Percentiles rank a stretch among this genome's conserved stretches.
phyloP scores from a whole-genome alignment of 2,113 vertebrate genomes.

The Anhinga anhinga region DNA sequence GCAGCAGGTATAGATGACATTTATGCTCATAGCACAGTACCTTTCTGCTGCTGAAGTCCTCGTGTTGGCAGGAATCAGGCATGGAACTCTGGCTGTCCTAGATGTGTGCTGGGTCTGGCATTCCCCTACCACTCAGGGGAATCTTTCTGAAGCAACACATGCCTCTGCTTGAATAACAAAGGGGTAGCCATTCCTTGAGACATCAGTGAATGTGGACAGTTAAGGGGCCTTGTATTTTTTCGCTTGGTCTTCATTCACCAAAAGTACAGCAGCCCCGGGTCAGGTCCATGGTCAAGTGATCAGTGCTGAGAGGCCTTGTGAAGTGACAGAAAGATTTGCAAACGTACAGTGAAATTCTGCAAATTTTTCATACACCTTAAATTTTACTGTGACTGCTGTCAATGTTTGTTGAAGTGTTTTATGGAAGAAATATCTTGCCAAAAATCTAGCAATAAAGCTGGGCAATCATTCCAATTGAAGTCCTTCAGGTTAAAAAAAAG shows the following conservation, averaged over 20 bases:
- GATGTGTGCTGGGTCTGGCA: fast-evolving
- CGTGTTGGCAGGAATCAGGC: not conserved
- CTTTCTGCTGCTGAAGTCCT: not conserved
- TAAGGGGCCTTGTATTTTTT: not conserved
- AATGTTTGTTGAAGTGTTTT: not conserved
- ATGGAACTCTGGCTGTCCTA: not conserved
- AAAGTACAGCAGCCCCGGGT: not conserved
- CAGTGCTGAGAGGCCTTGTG: not conserved
- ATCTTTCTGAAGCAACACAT: not conserved
- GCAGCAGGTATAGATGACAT: not conserved
- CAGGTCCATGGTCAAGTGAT: not conserved
- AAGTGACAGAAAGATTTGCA: not conserved
- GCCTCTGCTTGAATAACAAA: not conserved
- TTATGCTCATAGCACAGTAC: not conserved
- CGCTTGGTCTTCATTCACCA: not conserved
- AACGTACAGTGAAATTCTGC: not conserved
- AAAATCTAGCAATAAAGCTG: not conserved
- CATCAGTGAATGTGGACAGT: not conserved
- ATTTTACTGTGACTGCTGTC: not conserved
- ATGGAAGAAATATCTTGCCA: not conserved
- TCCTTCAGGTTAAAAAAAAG: not conserved
- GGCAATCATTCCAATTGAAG: not conserved
- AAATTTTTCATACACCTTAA: not conserved
- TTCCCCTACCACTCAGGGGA: not conserved
- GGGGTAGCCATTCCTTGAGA: not conserved